Base-by-base conservation (phyloP, 2,888 invertebrate species). In the Diaperis boleti region DNA sequence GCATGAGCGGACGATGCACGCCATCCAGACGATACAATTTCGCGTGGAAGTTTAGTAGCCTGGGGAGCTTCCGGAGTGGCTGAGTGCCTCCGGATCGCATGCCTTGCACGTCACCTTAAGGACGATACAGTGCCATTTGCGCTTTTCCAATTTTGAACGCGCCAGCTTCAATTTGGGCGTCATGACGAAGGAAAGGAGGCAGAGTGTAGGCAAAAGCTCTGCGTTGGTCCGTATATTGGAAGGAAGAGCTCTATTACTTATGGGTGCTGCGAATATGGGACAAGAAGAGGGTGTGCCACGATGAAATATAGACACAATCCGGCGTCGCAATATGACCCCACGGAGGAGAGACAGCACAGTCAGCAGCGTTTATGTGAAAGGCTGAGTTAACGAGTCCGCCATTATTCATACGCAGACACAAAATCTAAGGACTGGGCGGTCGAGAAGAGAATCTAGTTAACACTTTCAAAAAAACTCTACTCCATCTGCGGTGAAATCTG, bases 321-420 rank as follows among this genome's bases (percentile, higher is more conserved):
- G 42, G 41, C 54, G 42, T 49, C 55, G 56, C 50, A 42, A 49
- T 61, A 56, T 56, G 44, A 62, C 44, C 37, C 26, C 14, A 15
- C 57, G 39, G 14, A 44, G 52, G 37, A 50, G 52, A 52, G 52
- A 59, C 14, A 59, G 50, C 57, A 20, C 10, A 52, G 52, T 50
- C 50, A 62, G 57, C 39, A 57, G 50, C 62, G 62, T 62, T 62
- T 50, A 62, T 56, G 62, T 60, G 55, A 61, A 61, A 61, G 54
- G 61, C 57, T 59, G 57, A 57, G 57, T 37, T 62, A 69, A 69
- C 69, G 67, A 69, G 67, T 59, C 66, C 39, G 67, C 67, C 66
- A 69, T 69, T 69, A 69, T 68, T 69, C 69, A 69, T 65, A 63
- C 31, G 62, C 49, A 62, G 55, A 63, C 31, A 65, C 49, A 62